A percentile compares a stretch with the other conserved stretches of the same genome.
phyloP scores from a whole-genome alignment of 2,113 vertebrate genomes.

The Aegotheles bennettii region DNA sequence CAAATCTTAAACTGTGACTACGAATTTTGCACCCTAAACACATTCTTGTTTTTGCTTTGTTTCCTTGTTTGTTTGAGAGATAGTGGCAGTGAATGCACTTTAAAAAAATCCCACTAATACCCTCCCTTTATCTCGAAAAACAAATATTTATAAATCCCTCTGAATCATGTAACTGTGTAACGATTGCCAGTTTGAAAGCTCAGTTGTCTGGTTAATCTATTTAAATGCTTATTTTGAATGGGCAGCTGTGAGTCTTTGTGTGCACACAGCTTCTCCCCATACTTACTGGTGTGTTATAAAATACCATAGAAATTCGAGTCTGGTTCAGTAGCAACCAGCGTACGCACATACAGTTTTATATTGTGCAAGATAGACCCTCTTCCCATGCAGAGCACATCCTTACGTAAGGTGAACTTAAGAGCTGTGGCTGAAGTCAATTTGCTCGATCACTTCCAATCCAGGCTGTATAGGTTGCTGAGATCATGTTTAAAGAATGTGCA shows the following conservation, averaged over 20 bases:
- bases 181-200: not conserved
- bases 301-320: not conserved
- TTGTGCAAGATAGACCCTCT: not conserved
- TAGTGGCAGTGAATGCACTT: not conserved
- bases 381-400: not conserved
- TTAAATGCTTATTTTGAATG: constrained; percentile 43
- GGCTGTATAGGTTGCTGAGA: not conserved
- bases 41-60: not conserved
- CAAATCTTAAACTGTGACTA: not conserved
- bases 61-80: constrained; percentile 2
- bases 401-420: not conserved
- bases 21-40: not conserved
- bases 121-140: constrained; percentile 16
- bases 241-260: constrained; percentile 20
- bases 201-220: constrained; percentile 31
- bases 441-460: not conserved
- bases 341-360: not conserved
- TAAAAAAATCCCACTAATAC: not conserved
- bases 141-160: constrained; percentile 39
- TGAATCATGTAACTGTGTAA: constrained; percentile 3
- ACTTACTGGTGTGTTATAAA: not conserved
- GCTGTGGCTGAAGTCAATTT: not conserved
- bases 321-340: not conserved
- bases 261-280: not conserved
- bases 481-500: not conserved